These are phyloP conservation scores for Pitta sordida DNA, from an alignment of 2,113 vertebrate genomes.

Conservation along the genomic window DNA sequence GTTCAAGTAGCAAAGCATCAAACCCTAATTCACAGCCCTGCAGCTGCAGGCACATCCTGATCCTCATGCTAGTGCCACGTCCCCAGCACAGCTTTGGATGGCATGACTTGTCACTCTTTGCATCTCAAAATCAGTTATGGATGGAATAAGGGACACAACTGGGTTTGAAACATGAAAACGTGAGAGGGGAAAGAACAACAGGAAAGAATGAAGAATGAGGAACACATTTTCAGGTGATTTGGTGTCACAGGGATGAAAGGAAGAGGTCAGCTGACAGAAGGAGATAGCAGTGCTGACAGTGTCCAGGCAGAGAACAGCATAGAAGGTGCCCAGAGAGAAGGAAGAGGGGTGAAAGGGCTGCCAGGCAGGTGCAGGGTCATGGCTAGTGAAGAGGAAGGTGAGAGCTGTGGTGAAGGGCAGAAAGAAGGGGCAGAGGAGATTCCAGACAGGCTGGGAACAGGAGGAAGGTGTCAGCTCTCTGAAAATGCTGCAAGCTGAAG, in stretches of 20 bases:
- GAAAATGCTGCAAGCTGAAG: not conserved
- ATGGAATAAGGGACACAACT: not conserved
- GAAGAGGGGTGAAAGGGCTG: not conserved
- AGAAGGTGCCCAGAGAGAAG: not conserved
- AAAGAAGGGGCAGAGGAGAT: not conserved
- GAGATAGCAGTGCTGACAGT: not conserved
- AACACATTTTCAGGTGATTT: not conserved
- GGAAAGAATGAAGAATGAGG: not conserved
- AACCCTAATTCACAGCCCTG: not conserved
- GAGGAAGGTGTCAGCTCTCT: not conserved
- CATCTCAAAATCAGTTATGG: not conserved
- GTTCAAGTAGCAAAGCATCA: not conserved
- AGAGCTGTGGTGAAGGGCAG: not conserved
- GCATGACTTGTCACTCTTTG: not conserved
- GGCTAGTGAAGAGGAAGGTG: not conserved
- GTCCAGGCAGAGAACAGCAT: not conserved
- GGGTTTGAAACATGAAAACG: not conserved
- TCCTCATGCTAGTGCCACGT: not conserved
- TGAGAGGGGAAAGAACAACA: not conserved
- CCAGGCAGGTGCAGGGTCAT: fast-evolving
- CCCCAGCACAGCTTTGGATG: not conserved
- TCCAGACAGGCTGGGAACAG: not conserved
- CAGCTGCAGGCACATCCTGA: not conserved
- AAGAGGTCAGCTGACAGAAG: not conserved
- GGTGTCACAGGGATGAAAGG: not conserved